Evolutionary conservation across 2,797 vertebrate species (phyloP).

Genomic region (Myiotriccus ornatus): DNA sequence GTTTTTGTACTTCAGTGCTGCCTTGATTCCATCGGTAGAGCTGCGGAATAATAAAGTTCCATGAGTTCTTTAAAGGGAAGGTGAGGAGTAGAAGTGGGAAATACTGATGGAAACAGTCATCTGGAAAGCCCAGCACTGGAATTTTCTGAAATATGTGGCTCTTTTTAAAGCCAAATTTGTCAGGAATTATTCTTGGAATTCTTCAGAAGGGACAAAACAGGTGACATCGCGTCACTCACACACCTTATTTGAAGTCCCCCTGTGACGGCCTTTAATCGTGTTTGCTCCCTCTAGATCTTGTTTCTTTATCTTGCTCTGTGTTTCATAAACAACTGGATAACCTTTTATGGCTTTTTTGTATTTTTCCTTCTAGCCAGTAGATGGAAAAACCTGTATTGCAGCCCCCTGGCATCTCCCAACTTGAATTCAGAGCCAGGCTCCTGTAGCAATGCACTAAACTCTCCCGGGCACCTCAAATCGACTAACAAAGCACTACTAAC

Average conservation of each 20-base stretch:
- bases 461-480: slow-evolving; percentile 95
- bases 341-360: slow-evolving; percentile 62
- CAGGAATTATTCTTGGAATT: background rate
- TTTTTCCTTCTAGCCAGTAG: slow-evolving; percentile 83
- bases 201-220: background rate
- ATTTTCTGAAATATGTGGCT: background rate
- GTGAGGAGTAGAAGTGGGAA: background rate
- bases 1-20: background rate
- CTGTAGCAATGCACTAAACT: slow-evolving; percentile 85
- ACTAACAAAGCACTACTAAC: slow-evolving; percentile 99
- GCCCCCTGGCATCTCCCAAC: slow-evolving; percentile 80
- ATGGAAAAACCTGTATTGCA: slow-evolving; percentile 94
- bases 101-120: background rate
- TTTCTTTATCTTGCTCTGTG: background rate
- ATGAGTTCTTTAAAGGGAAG: background rate
- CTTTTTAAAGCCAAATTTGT: background rate
- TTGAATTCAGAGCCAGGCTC: slow-evolving; percentile 79
- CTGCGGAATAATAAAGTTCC: background rate
- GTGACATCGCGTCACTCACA: fast-evolving
- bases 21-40: background rate
- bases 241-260: background rate
- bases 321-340: slow-evolving; percentile 3
- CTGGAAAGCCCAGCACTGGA: background rate
- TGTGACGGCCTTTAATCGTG: background rate
- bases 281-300: background rate